Conservation (phyloP, 1,140 invertebrate genomes). For the Cotesia glomerata region DNA sequence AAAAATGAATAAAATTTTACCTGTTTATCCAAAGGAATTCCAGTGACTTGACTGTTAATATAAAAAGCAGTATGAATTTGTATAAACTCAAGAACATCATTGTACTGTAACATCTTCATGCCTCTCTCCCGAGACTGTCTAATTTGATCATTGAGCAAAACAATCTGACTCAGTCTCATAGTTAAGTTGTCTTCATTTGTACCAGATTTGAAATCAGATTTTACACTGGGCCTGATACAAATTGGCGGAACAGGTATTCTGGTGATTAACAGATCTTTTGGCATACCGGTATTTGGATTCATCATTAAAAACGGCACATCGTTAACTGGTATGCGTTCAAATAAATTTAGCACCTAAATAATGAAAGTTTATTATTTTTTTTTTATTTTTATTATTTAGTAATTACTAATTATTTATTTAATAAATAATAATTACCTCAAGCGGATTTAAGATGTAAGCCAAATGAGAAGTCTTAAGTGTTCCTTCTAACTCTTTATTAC, state of each 20-base stretch:
- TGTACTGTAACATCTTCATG: slow-evolving; percentile 86
- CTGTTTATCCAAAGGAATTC: slow-evolving; percentile 90
- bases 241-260: slow-evolving; percentile 95
- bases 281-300: slow-evolving; percentile 78
- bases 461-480: slow-evolving; percentile 66
- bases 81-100: slow-evolving; percentile 97
- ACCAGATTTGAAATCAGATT: slow-evolving; percentile 93
- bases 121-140: slow-evolving; percentile 69
- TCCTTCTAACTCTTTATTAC: slow-evolving; percentile 68
- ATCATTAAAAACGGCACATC: slow-evolving; percentile 93
- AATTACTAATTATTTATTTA: neutral
- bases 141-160: slow-evolving; percentile 94
- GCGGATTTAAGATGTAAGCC: slow-evolving; percentile 68
- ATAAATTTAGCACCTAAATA: slow-evolving; percentile 50
- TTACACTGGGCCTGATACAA: slow-evolving; percentile 94
- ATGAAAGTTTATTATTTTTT: slow-evolving; percentile 18
- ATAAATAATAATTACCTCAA: slow-evolving; percentile 61
- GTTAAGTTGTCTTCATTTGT: slow-evolving; percentile 99
- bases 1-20: slow-evolving; percentile 41
- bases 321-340: slow-evolving; percentile 79
- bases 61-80: slow-evolving; percentile 94
- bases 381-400: slow-evolving; percentile 15
- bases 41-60: slow-evolving; percentile 97
- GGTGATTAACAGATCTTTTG: slow-evolving; percentile 91
- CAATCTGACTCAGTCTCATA: slow-evolving; percentile 96